These are phyloP conservation scores for Pseudorectes ferrugineus DNA, from an alignment of 2,113 vertebrate species.

Conservation along the genomic window DNA sequence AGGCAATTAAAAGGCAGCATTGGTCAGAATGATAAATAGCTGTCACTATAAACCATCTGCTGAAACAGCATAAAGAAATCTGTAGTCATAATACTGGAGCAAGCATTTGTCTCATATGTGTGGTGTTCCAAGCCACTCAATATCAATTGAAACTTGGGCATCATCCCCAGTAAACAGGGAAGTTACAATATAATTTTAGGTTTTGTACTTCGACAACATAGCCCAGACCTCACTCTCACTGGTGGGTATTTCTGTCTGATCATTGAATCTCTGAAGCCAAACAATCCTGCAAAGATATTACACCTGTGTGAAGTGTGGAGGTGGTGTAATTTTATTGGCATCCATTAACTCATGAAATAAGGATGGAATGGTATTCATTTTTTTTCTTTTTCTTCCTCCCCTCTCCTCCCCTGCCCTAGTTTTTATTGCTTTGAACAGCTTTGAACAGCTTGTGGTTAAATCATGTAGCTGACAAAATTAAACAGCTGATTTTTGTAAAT, in stretches of 20 bases:
- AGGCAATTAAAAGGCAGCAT: background rate
- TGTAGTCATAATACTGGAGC: background rate
- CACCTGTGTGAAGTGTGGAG: background rate
- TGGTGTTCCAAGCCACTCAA: background rate
- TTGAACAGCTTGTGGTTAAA: background rate
- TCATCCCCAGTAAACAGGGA: background rate
- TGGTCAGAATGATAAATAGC: background rate
- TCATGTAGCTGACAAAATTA: background rate
- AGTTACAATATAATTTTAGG: background rate
- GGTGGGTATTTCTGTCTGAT: background rate
- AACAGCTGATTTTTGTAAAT: background rate
- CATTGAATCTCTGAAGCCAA: background rate
- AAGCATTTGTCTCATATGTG: background rate
- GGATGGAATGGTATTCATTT: background rate
- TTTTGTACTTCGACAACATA: background rate
- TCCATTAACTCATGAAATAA: background rate
- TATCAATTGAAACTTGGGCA: background rate
- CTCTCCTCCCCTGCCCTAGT: background rate
- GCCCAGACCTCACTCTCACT: background rate
- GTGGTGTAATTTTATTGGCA: background rate
- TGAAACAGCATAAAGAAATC: background rate
- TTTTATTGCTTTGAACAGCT: background rate
- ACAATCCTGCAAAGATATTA: background rate
- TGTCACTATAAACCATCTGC: background rate
- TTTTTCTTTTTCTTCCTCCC: background rate